Evolutionary conservation across 1,140 invertebrate species (phyloP), one percentile per base, ranked within the genome.

Genomic region (Ceratosolen solmsi): DNA sequence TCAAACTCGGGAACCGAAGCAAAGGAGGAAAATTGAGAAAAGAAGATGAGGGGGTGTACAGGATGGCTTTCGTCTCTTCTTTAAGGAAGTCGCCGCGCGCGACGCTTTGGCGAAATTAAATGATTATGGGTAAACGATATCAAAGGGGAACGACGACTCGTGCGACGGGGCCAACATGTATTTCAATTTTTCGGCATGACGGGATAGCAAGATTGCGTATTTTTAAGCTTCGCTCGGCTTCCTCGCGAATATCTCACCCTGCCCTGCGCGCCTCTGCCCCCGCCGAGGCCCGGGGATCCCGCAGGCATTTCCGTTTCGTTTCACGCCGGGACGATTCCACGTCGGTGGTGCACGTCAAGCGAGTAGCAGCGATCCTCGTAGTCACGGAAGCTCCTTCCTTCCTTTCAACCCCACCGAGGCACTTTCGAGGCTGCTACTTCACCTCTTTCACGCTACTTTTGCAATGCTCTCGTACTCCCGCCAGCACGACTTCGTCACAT

Each of bases 91-190:
- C 41, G 38, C 80, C 22, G 63, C 63, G 83, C 79, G 51, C 68
- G 79, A 75, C 76, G 82, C 77, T 87, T 84, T 84, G 86, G 80
- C 84, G 87, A 92, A 91, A 92, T 91, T 91, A 91, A 92, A 92
- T 92, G 91, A 92, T 91, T 91, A 92, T 91, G 90, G 91, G 88
- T 91, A 91, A 92, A 92, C 89, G 90, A 91, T 92, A 91, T 92
- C 90, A 92, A 92, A 92, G 90, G 86, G 87, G 86, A 58, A 33
- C 22, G 25, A 41, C 27, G 36, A 72, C 38, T 87, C 76, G 78
- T 80, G 82, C 83, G 84, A 85, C 82, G 82, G 84, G 84, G 83
- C 58, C 36, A 75, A 88, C 89, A 86, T 88, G 89, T 89, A 91
- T 92, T 91, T 91, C 91, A 92, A 92, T 92, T 92, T 90, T 92